These are phyloP conservation scores for Lycaon pictus DNA, from an alignment of 2,113 vertebrate genomes.

Conservation along the genomic window DNA sequence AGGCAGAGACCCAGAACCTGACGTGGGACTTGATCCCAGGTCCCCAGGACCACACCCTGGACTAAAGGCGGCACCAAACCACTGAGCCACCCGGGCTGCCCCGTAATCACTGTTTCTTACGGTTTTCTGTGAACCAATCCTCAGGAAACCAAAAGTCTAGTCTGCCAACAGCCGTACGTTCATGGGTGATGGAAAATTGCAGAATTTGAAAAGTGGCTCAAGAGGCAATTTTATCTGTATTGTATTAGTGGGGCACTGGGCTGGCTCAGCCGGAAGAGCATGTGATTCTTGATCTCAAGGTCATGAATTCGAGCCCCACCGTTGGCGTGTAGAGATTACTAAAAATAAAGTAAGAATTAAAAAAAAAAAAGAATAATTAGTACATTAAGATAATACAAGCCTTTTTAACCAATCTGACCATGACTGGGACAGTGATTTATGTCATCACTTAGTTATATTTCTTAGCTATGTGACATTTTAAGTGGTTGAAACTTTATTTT, in stretches of 20 bases:
- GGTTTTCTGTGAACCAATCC: background rate
- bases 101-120: background rate
- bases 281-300: background rate
- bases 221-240: constrained; percentile 23
- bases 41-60: too few species aligned
- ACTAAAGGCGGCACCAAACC: too few species aligned
- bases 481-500: constrained; percentile 38
- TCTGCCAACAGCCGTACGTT: background rate
- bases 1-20: background rate
- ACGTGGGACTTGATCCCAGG: background rate
- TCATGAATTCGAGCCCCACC: background rate
- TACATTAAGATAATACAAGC: constrained; percentile 23
- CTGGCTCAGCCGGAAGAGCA: background rate
- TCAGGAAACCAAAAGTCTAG: background rate
- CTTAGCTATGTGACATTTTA: constrained; percentile 3
- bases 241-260: background rate
- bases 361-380: background rate
- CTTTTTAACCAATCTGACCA: background rate
- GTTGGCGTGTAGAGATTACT: background rate
- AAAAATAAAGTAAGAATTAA: background rate
- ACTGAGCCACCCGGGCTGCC: background rate
- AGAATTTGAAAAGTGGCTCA: background rate
- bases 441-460: background rate
- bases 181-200: constrained; percentile 16
- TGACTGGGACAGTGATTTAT: constrained; percentile 17